A percentile compares a stretch with the other conserved stretches of the same genome.
phyloP scores from a whole-genome alignment of 2,888 invertebrate genomes.

The Quadriops clusia region DNA sequence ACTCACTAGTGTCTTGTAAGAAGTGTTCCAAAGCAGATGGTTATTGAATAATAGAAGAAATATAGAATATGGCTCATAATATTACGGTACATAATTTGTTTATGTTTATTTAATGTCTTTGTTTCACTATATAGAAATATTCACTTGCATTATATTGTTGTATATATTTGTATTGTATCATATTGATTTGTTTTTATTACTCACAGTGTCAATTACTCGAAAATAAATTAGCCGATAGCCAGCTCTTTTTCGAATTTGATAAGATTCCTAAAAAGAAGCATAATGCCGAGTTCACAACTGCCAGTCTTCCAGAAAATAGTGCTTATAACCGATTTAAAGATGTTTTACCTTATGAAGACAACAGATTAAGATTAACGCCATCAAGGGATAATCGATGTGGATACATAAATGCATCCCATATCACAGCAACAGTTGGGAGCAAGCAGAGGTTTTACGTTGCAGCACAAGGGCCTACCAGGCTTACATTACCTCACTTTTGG shows the following conservation, averaged over 20 bases:
- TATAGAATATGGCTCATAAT: too few relatives aligned
- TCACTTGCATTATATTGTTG: too few relatives aligned
- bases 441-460: slow-evolving; percentile 78
- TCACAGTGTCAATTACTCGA: slow-evolving; percentile 52
- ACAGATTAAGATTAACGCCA: slow-evolving; percentile 71
- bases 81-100: too few relatives aligned
- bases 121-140: too few relatives aligned
- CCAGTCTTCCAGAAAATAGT: slow-evolving; percentile 58
- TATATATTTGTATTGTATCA: too few relatives aligned
- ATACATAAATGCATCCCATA: slow-evolving; percentile 86
- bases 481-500: slow-evolving; percentile 60
- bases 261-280: slow-evolving; percentile 66
- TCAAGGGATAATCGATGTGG: slow-evolving; percentile 73
- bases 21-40: too few relatives aligned
- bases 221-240: slow-evolving; percentile 58
- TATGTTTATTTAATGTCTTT: too few relatives aligned
- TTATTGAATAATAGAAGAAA: too few relatives aligned
- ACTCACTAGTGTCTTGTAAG: too few relatives aligned
- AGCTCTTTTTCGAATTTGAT: slow-evolving; percentile 75
- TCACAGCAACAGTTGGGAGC: slow-evolving; percentile 75
- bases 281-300: slow-evolving; percentile 59
- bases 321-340: slow-evolving; percentile 47
- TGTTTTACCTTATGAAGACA: slow-evolving; percentile 84
- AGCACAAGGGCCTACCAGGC: slow-evolving; percentile 53
- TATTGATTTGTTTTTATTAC: slow-evolving; percentile 9